Percentiles rank a stretch among this genome's conserved stretches.
Evolutionary conservation across 2,888 invertebrate species (phyloP).

Genomic region (Exocentrus adspersus): DNA sequence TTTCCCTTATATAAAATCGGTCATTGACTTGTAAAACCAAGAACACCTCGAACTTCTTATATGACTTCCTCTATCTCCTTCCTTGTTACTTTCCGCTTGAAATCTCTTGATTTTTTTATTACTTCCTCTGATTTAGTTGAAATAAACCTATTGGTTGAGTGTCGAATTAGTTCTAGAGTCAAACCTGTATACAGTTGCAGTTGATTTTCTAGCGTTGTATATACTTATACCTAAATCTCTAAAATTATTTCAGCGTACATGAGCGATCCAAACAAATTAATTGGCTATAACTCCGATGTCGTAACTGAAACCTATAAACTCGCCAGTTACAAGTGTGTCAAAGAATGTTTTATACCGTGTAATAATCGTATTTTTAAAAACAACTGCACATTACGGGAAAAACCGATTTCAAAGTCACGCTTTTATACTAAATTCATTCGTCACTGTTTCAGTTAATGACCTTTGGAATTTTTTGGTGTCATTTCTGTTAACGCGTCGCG

Average conservation of each 20-base stretch:
- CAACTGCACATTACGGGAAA: neutral
- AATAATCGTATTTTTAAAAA: neutral
- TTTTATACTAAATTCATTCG: neutral
- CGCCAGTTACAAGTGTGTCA: conserved; percentile 4
- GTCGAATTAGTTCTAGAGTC: too few relatives aligned
- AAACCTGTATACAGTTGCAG: too few relatives aligned
- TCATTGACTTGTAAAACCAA: too few relatives aligned
- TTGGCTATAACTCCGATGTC: conserved; percentile 16
- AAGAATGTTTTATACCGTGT: neutral
- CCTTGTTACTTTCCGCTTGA: too few relatives aligned
- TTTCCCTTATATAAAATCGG: too few relatives aligned
- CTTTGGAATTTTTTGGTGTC: neutral
- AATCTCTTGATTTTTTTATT: too few relatives aligned
- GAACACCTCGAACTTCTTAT: too few relatives aligned
- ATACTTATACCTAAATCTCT: conserved; percentile 3
- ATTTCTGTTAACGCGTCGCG: too few relatives aligned
- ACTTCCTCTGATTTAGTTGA: too few relatives aligned
- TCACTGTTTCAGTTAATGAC: neutral
- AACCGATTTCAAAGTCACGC: neutral
- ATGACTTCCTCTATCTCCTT: too few relatives aligned
- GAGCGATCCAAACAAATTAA: conserved; percentile 4
- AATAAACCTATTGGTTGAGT: too few relatives aligned
- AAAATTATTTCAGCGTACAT: neutral
- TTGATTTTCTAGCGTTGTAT: too few relatives aligned
- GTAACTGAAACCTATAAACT: conserved; percentile 8